Conservation (phyloP, 2,888 invertebrate species). For the Malacosoma neustria region DNA sequence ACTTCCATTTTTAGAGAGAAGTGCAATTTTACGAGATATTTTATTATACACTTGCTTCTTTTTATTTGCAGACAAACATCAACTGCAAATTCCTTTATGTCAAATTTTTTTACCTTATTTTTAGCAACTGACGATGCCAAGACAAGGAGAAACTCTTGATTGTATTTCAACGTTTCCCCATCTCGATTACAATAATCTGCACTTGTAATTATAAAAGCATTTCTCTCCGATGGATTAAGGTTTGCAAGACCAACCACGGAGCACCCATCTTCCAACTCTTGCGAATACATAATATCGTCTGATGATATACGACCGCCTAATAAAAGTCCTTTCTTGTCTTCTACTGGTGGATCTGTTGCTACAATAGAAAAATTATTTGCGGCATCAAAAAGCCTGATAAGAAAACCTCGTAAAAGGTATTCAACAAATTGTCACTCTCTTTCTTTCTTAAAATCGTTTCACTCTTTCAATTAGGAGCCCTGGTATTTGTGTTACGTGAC, state of each 20-base stretch:
- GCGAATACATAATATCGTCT: slow-evolving; percentile 48
- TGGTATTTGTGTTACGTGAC: too few species aligned
- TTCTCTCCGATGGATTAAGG: slow-evolving; percentile 31
- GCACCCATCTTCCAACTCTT: slow-evolving; percentile 54
- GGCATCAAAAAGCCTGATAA: too few species aligned
- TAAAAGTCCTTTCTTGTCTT: slow-evolving; percentile 41
- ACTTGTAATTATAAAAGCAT: slow-evolving; percentile 49
- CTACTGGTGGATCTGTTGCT: slow-evolving; percentile 42
- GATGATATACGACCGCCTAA: slow-evolving; percentile 53
- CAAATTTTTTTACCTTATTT: not conserved
- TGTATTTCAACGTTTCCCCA: slow-evolving; percentile 49
- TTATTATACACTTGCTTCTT: not conserved
- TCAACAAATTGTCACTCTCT: too few species aligned
- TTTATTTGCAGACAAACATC: slow-evolving; percentile 3
- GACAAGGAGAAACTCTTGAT: slow-evolving; percentile 57
- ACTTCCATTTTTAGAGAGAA: not conserved
- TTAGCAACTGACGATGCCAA: slow-evolving; percentile 34
- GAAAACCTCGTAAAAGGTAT: too few species aligned
- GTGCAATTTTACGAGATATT: not conserved
- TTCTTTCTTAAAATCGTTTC: too few species aligned
- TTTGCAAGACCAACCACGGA: slow-evolving; percentile 32
- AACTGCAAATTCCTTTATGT: not conserved
- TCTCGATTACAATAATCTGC: slow-evolving; percentile 56
- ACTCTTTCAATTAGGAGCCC: too few species aligned
- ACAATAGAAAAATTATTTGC: slow-evolving; percentile 5